A percentile compares a stretch with the other conserved stretches of the same genome.
Evolutionary conservation across 2,113 vertebrate genomes (phyloP).

Genomic region (Petroica traversi): DNA sequence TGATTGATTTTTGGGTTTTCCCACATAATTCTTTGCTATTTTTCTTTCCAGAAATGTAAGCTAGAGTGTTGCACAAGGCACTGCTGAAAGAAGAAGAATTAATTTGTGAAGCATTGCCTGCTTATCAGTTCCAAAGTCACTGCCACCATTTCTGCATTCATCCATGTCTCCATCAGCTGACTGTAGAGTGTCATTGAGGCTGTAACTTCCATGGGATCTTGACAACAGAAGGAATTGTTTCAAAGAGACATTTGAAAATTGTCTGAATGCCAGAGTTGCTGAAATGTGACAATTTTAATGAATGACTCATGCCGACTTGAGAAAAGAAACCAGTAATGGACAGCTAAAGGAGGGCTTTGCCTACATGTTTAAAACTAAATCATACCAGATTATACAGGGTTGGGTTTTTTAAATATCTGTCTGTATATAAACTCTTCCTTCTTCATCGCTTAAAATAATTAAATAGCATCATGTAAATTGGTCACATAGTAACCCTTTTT

Average conservation of each 20-base stretch:
- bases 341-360: not conserved
- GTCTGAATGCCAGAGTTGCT: not conserved
- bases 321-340: not conserved
- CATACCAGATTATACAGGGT: not conserved
- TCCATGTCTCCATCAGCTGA: not conserved
- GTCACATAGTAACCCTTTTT: not conserved
- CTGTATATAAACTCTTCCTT: not conserved
- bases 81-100: not conserved
- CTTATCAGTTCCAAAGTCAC: not conserved
- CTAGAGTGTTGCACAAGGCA: not conserved
- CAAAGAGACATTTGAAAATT: not conserved
- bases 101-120: not conserved
- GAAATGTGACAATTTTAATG: not conserved
- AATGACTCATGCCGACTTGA: not conserved
- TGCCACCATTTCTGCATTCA: not conserved
- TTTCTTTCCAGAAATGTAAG: not conserved
- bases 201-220: not conserved
- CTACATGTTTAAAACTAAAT: not conserved
- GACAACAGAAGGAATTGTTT: not conserved
- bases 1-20: not conserved
- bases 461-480: not conserved
- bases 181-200: not conserved
- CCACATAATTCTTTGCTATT: not conserved
- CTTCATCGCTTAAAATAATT: not conserved
- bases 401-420: not conserved